Percentiles rank a stretch among this genome's conserved stretches.
phyloP scores from a whole-genome alignment of 2,888 invertebrate species.

The Hirtodrosophila trivittata region DNA sequence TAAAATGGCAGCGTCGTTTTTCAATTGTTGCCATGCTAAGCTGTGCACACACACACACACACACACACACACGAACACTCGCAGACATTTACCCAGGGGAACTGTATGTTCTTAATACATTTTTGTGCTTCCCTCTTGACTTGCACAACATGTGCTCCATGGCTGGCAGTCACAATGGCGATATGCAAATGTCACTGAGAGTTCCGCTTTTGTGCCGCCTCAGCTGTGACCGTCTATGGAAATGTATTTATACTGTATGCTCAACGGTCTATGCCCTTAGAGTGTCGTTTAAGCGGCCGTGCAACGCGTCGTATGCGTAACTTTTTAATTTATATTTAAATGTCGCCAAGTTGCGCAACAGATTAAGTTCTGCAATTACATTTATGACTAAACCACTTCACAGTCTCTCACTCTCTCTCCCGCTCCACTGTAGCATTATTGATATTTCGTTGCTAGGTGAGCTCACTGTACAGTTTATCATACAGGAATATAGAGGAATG shows the following conservation, averaged over 20 bases:
- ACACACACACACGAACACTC: constrained; percentile 16
- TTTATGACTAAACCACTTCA: constrained; percentile 19
- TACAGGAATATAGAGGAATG: background rate
- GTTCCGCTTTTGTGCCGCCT: constrained; percentile 7
- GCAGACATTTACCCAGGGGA: background rate
- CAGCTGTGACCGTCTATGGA: background rate
- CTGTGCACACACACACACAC: constrained; percentile 24
- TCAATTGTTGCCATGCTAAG: constrained; percentile 65
- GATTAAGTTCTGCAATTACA: constrained; percentile 47
- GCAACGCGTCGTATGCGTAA: constrained; percentile 64
- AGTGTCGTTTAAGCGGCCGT: constrained; percentile 19
- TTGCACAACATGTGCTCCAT: constrained; percentile 34
- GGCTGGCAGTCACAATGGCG: constrained; percentile 57
- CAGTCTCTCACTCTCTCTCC: background rate
- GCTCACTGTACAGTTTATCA: too few relatives aligned
- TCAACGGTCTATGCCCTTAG: constrained; percentile 14
- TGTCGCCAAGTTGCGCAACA: constrained; percentile 47
- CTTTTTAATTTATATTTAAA: constrained; percentile 76
- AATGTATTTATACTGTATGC: background rate
- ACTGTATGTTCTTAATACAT: constrained; percentile 7
- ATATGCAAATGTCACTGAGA: constrained; percentile 63
- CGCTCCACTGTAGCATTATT: background rate
- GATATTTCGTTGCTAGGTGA: too few relatives aligned
- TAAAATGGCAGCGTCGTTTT: constrained; percentile 26
- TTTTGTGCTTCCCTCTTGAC: constrained; percentile 26